Conservation (phyloP, 2,888 invertebrate species). For the Arge pagana region DNA sequence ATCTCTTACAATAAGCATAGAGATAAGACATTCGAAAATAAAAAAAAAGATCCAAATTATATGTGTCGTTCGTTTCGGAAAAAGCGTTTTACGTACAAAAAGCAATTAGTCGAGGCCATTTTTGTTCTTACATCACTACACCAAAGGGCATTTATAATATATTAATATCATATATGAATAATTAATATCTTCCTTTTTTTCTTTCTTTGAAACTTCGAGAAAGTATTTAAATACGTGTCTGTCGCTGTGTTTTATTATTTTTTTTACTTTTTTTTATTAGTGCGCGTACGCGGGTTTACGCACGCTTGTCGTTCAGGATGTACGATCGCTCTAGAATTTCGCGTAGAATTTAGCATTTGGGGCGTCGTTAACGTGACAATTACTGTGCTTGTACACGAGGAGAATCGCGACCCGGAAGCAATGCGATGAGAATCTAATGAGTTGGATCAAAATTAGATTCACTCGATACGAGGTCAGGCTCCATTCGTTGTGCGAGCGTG, state of each 20-base stretch:
- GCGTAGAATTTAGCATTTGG: no score
- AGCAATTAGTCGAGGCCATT: conserved; percentile 56
- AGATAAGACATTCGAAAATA: conserved; percentile 5
- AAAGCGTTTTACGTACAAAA: conserved; percentile 56
- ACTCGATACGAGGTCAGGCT: conserved; percentile 51
- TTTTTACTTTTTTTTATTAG: conserved; percentile 6
- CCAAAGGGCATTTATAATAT: conserved; percentile 44
- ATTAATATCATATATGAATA: conserved; percentile 28
- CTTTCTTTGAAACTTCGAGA: conserved; percentile 37
- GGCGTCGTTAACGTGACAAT: no score
- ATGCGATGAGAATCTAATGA: conserved; percentile 12
- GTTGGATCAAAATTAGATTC: conserved; percentile 45
- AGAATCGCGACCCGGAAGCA: conserved; percentile 18
- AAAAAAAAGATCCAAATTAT: conserved; percentile 36
- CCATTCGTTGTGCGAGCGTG: no score
- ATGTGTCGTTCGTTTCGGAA: conserved; percentile 36
- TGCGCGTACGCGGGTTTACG: no score
- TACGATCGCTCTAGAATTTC: no score
- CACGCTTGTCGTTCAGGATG: no score
- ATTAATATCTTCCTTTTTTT: conserved; percentile 33
- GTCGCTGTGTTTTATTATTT: conserved; percentile 4
- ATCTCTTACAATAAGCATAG: conserved; percentile 24
- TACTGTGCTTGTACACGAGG: no score
- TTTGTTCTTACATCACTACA: conserved; percentile 50
- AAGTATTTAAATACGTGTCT: conserved; percentile 33